These are phyloP conservation scores for Xenopus petersii DNA, from an alignment of 2,797 vertebrate species.

Conservation along the genomic window DNA sequence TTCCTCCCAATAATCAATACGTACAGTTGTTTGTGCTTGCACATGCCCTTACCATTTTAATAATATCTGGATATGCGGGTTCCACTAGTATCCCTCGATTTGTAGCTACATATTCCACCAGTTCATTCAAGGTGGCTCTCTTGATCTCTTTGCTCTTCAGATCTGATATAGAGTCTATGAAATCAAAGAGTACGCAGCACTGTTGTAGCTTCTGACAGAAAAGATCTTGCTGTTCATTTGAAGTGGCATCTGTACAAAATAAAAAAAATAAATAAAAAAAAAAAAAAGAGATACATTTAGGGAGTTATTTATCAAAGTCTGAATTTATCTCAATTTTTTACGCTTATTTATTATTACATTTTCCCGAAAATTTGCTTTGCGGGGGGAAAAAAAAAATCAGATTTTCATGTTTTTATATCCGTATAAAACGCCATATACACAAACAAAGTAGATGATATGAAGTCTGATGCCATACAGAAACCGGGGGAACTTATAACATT, in stretches of 20 bases:
- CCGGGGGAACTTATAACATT: too few species aligned
- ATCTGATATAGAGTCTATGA: slow-evolving; percentile 91
- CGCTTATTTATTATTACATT: too few species aligned
- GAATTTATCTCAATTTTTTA: too few species aligned
- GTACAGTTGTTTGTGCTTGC: too few species aligned
- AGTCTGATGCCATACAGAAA: neutral
- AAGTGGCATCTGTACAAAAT: slow-evolving; percentile 80
- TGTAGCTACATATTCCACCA: slow-evolving; percentile 95
- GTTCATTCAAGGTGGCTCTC: slow-evolving; percentile 90
- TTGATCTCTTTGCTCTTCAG: slow-evolving; percentile 98
- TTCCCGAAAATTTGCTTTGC: too few species aligned
- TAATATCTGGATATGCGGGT: slow-evolving; percentile 89
- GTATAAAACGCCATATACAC: neutral
- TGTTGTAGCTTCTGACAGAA: slow-evolving; percentile 95
- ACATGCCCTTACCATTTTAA: slow-evolving; percentile 83
- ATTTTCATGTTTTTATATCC: neutral
- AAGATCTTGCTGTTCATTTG: slow-evolving; percentile 89
- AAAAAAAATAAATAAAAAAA: slow-evolving; percentile 33
- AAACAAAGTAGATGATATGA: neutral
- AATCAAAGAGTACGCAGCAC: slow-evolving; percentile 95
- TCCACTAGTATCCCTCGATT: slow-evolving; percentile 94
- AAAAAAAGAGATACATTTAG: slow-evolving; percentile 12
- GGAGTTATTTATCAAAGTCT: too few species aligned
- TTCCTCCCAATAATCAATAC: too few species aligned
- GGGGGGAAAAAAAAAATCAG: too few species aligned